Evolutionary conservation across 2,888 invertebrate genomes (phyloP), one percentile per base, ranked within the genome.

Genomic region (Maniola hyperantus): DNA sequence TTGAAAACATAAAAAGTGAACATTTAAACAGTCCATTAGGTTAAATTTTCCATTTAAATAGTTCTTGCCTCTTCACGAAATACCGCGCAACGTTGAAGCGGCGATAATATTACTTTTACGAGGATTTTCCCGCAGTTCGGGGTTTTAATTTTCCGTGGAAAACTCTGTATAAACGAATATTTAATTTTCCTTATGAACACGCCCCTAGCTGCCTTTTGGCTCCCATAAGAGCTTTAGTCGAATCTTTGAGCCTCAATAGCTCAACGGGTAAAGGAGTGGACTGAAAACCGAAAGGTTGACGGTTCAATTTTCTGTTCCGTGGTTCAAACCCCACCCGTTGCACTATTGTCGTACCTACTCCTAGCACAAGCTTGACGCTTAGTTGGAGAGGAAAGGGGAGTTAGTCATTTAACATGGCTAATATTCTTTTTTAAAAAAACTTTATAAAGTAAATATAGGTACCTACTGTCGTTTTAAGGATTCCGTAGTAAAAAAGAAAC

Each of bases 41-140:
- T 53, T 53, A 15, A 15, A 36, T 39, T 39, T 20, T 42, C 20
- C 20, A 39, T 20, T 55, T 5, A 39, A 55, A 55, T 55, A 55
- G 39, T 55, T 55, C 10, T 18, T 26, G 33, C 34, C 18, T 55
- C 36, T 55, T 18, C 20, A 20, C 55, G 18, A 39, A 55, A 55
- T 39, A 20, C 55, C 39, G 10, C 20, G 20, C 55, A 55, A 55
- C 55, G 39, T 55, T 10, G 18, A 15, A 18, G 36, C 18, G 18
- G 10, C 55, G 10, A 42, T 55, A 20, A 39, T 55, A 55, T 55
- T 55, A 55, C 55, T 55, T 54, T 55, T 55, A 55, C 39, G 55
- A 39, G 39, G 39, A 20, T 55, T 46, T 55, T 39, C 36, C 39
- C 55, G 36, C 55, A 39, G 39, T 55, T 55, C 13, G 1, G 39